A percentile compares a stretch with the other conserved stretches of the same genome.
Conservation (phyloP, 2,113 vertebrate species). For the Myotis brandtii region DNA sequence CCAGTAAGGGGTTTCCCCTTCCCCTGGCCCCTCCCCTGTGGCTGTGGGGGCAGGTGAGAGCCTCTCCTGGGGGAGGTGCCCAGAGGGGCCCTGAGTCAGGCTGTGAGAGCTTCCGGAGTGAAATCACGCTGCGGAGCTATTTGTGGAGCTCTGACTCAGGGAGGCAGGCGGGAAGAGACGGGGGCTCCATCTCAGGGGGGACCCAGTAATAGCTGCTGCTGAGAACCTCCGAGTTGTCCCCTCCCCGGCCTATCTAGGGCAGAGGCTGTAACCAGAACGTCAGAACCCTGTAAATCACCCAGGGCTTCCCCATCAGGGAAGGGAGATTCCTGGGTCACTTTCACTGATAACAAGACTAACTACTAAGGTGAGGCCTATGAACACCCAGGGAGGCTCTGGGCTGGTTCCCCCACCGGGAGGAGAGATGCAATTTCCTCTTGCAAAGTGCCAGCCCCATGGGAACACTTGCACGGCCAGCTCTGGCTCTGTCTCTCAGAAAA, state of each 20-base stretch:
- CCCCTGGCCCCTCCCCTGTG: not conserved
- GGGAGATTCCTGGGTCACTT: slow-evolving; percentile 40
- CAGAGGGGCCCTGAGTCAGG: slow-evolving; percentile 13
- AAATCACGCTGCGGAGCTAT: not conserved
- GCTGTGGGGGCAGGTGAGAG: not conserved
- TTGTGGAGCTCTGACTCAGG: slow-evolving; percentile 59
- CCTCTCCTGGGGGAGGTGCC: not conserved
- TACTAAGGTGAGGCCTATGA: not conserved
- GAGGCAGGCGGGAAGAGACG: not conserved
- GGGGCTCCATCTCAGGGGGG: not conserved
- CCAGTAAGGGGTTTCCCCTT: slow-evolving; percentile 35
- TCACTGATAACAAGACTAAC: slow-evolving; percentile 24
- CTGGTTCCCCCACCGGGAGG: not conserved
- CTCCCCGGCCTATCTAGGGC: not conserved
- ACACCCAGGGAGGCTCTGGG: not conserved
- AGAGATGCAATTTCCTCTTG: not conserved
- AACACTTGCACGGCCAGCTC: not conserved
- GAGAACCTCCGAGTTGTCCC: not conserved
- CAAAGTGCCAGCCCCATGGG: not conserved
- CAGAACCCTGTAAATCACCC: not conserved
- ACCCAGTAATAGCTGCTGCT: not conserved
- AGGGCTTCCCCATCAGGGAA: slow-evolving; percentile 37
- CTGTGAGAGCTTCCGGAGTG: slow-evolving; percentile 20
- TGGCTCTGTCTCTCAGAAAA: not conserved
- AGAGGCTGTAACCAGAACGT: not conserved